A percentile compares a stretch with the other conserved stretches of the same genome.
Conservation (phyloP, 2,113 vertebrate genomes). For the Delphinapterus leucas region DNA sequence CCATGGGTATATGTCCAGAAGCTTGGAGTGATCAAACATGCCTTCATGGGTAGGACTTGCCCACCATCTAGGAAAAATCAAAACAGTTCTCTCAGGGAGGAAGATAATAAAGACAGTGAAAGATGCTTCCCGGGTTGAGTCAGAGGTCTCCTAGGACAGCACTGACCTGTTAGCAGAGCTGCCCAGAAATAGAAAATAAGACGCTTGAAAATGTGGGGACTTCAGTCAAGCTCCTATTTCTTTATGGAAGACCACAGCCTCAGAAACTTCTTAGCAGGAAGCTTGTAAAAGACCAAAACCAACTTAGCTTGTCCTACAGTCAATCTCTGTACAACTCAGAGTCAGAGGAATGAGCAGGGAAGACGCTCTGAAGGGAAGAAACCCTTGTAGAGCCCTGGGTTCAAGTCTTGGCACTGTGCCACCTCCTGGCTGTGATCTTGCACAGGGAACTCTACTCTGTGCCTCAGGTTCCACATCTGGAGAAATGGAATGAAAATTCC, state of each 20-base stretch:
- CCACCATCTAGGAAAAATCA: not conserved
- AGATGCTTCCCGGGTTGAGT: not conserved
- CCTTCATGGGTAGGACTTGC: not conserved
- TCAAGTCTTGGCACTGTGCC: not conserved
- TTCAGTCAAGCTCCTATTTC: not conserved
- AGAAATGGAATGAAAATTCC: not conserved
- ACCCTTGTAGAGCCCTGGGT: not conserved
- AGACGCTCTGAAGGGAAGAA: not conserved
- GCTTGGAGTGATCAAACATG: not conserved
- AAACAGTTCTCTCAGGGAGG: not conserved
- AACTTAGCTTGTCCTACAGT: not conserved
- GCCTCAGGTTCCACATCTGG: not conserved
- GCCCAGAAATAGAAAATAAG: constrained; percentile 26
- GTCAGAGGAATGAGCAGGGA: not conserved
- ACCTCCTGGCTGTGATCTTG: not conserved
- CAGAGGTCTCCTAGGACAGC: not conserved
- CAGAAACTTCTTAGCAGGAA: constrained; percentile 14
- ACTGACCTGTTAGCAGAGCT: not conserved
- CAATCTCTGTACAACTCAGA: not conserved
- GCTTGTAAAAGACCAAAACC: not conserved
- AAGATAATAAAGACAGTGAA: not conserved
- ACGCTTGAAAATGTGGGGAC: not conserved
- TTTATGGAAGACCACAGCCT: constrained; percentile 39
- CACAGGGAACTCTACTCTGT: not conserved
- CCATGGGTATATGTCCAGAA: not conserved